phyloP scores from a whole-genome alignment of 2,888 invertebrate genomes.

The Papilio elwesi region DNA sequence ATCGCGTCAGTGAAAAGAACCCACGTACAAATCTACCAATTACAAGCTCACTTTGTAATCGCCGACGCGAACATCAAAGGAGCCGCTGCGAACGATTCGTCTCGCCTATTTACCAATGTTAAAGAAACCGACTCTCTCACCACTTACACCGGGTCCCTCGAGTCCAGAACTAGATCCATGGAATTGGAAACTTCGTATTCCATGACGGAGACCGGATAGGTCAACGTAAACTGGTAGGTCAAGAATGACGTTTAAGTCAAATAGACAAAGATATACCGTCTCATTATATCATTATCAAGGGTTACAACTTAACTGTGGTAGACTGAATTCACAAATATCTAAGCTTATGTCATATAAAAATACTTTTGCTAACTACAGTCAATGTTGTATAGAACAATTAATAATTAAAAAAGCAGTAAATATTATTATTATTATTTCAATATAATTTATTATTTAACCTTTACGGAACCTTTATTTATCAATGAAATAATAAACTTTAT shows the following conservation, averaged over 20 bases:
- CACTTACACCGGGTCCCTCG: conserved; percentile 54
- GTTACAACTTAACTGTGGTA: conserved; percentile 47
- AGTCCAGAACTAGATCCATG: neutral
- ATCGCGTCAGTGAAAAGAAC: conserved; percentile 46
- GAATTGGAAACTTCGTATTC: neutral
- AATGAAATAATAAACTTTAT: conserved; percentile 8
- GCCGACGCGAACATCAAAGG: conserved; percentile 70
- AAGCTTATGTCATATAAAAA: neutral
- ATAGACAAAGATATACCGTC: conserved; percentile 76
- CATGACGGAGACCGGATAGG: neutral
- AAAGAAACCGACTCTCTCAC: conserved; percentile 55
- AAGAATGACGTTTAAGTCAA: conserved; percentile 58
- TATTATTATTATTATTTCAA: neutral
- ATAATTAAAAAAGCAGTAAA: neutral
- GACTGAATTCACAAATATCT: neutral
- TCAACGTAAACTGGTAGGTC: conserved; percentile 49
- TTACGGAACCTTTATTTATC: conserved; percentile 18
- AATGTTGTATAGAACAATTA: neutral
- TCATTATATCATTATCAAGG: conserved; percentile 68
- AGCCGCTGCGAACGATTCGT: conserved; percentile 81
- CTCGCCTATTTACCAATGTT: conserved; percentile 73
- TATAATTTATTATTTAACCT: conserved; percentile 13
- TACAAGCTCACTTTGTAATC: conserved; percentile 63
- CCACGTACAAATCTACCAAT: conserved; percentile 62
- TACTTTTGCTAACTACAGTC: neutral